Conservation (phyloP, 2,888 invertebrate genomes). For the Macrosoma leucophasiata region DNA sequence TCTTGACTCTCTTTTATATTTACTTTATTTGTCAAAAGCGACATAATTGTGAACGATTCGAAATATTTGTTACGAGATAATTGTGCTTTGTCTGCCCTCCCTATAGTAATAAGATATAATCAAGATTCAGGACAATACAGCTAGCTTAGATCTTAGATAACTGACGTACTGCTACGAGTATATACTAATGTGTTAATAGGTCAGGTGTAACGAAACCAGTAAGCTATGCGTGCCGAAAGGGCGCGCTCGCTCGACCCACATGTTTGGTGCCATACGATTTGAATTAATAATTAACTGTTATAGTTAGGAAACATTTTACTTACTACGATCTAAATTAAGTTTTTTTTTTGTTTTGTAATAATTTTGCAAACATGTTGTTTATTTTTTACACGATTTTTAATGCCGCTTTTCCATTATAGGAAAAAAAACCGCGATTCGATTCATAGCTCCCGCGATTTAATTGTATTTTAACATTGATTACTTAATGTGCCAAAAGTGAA, state of each 20-base stretch:
- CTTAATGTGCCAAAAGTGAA: conserved; percentile 37
- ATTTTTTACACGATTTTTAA: conserved; percentile 3
- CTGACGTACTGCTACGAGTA: too few species aligned
- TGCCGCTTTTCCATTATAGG: conserved; percentile 5
- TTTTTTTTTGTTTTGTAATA: too few species aligned
- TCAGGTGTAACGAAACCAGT: too few species aligned
- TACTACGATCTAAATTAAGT: too few species aligned
- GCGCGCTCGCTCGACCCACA: too few species aligned
- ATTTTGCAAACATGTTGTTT: too few species aligned
- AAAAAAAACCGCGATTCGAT: not conserved
- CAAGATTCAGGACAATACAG: conserved; percentile 43
- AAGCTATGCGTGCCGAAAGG: too few species aligned
- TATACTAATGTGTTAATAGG: too few species aligned
- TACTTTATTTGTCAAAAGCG: conserved; percentile 15
- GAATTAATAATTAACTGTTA: conserved; percentile 39
- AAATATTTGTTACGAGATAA: conserved; percentile 28
- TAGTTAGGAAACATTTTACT: conserved; percentile 46
- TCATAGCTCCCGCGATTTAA: not conserved
- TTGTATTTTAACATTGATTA: conserved; percentile 11
- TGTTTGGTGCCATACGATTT: conserved; percentile 50
- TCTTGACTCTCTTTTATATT: conserved; percentile 10
- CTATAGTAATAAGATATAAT: conserved; percentile 39
- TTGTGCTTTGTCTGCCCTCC: conserved; percentile 25
- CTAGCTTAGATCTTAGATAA: conserved; percentile 31
- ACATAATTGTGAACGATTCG: conserved; percentile 20